phyloP scores from a whole-genome alignment of 1,140 invertebrate genomes.

The Drosophila nasuta region DNA sequence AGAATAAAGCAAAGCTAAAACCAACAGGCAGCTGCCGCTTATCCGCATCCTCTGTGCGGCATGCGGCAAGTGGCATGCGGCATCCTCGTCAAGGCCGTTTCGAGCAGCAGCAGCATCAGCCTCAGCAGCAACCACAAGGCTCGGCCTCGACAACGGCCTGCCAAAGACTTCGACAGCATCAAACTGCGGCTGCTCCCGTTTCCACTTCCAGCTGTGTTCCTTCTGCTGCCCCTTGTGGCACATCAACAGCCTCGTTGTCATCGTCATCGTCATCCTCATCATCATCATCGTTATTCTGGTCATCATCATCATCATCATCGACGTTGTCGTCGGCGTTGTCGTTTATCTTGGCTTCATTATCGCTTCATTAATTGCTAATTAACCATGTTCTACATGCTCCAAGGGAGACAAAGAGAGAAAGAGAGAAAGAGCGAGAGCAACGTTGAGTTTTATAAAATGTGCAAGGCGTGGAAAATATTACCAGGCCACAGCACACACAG shows the following conservation, averaged over 20 bases:
- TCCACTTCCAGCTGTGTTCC: neutral
- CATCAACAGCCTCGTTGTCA: conserved; percentile 39
- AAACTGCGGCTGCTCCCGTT: conserved; percentile 12
- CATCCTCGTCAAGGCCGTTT: conserved; percentile 56
- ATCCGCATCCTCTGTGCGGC: conserved; percentile 39
- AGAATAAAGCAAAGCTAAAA: conserved; percentile 28
- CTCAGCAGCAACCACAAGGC: conserved; percentile 30
- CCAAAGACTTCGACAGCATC: conserved; percentile 49
- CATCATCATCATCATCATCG: conserved; percentile 29
- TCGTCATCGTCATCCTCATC: conserved; percentile 16
- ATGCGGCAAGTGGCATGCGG: conserved; percentile 34
- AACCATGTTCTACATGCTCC: conserved; percentile 79
- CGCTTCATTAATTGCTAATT: conserved; percentile 84
- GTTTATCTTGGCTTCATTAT: conserved; percentile 82
- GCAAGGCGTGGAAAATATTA: conserved; percentile 79
- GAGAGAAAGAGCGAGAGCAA: neutral
- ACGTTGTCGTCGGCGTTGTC: conserved; percentile 47
- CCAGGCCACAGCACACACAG: conserved; percentile 7
- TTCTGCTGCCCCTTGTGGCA: conserved; percentile 18
- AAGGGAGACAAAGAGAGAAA: neutral
- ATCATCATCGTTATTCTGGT: conserved; percentile 8
- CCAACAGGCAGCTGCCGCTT: conserved; percentile 47
- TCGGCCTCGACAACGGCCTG: conserved; percentile 35
- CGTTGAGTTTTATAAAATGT: conserved; percentile 69
- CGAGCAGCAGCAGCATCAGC: conserved; percentile 6